A percentile compares a stretch with the other conserved stretches of the same genome.
These are phyloP conservation scores for Drosophila lowei DNA, from an alignment of 1,140 invertebrate species.

Conservation along the genomic window DNA sequence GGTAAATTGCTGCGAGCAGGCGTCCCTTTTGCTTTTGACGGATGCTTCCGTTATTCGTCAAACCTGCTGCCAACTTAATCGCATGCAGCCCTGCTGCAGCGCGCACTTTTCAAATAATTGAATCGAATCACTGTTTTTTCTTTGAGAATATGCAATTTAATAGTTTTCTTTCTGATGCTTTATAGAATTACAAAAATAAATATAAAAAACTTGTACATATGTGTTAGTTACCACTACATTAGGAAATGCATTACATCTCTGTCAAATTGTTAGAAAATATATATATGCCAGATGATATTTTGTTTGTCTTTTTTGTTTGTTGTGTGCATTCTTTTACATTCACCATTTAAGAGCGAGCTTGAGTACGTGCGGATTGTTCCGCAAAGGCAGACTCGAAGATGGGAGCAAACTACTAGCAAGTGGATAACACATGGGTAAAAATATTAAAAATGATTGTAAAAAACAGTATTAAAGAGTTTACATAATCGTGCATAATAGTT, in stretches of 20 bases:
- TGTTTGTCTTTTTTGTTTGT: conserved; percentile 48
- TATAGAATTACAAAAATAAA: conserved; percentile 80
- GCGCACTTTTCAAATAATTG: conserved; percentile 16
- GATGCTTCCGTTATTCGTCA: conserved; percentile 13
- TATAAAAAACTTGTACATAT: conserved; percentile 81
- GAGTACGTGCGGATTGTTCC: conserved; percentile 34
- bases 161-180: conserved; percentile 51
- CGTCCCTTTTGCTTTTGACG: conserved; percentile 18
- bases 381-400: conserved; percentile 31
- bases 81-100: conserved; percentile 9
- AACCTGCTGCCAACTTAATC: not conserved
- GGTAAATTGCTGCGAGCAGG: conserved; percentile 26
- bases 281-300: conserved; percentile 53
- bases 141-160: conserved; percentile 70
- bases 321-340: conserved; percentile 14
- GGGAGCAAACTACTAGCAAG: too few species aligned
- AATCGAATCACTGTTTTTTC: conserved; percentile 18
- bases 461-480: not conserved
- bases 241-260: conserved; percentile 69
- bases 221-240: conserved; percentile 75
- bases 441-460: not conserved
- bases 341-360: conserved; percentile 19
- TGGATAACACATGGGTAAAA: conserved; percentile 14
- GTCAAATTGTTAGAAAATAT: conserved; percentile 59
- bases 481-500: conserved; percentile 29